A percentile compares a stretch with the other conserved stretches of the same genome.
phyloP scores from a whole-genome alignment of 2,888 invertebrate species.

The Glaucopsyche alexis region DNA sequence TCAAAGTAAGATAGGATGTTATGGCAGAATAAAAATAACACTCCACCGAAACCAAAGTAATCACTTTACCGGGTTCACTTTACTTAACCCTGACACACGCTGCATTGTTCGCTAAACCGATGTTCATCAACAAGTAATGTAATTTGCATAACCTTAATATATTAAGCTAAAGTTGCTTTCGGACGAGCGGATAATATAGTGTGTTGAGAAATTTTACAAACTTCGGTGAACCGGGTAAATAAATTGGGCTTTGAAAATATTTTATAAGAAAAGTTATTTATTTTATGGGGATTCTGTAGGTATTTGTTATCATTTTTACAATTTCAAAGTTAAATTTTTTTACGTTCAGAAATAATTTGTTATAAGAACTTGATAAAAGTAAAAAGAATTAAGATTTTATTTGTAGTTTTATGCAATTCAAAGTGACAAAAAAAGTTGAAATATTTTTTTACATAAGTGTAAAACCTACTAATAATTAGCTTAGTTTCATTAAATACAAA shows the following conservation, averaged over 20 bases:
- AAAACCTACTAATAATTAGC: too few relatives aligned
- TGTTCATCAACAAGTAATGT: slow-evolving; percentile 4
- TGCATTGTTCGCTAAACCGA: slow-evolving; percentile 7
- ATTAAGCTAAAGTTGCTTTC: slow-evolving; percentile 12
- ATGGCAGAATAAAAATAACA: neutral
- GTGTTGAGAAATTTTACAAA: neutral
- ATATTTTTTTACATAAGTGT: too few relatives aligned
- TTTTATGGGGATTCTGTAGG: too few relatives aligned
- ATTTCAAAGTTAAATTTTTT: too few relatives aligned
- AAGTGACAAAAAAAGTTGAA: too few relatives aligned
- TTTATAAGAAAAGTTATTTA: neutral
- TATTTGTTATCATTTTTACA: too few relatives aligned
- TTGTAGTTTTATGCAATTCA: too few relatives aligned
- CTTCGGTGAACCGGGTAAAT: neutral
- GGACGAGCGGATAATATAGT: slow-evolving; percentile 6
- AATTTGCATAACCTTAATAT: slow-evolving; percentile 19
- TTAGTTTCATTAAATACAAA: too few relatives aligned
- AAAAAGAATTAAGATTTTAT: too few relatives aligned
- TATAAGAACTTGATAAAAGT: too few relatives aligned
- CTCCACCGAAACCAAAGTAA: slow-evolving; percentile 5
- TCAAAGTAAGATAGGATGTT: neutral
- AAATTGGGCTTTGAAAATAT: neutral
- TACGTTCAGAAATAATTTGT: too few relatives aligned
- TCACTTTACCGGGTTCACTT: slow-evolving; percentile 6
- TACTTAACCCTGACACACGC: slow-evolving; percentile 5